Evolutionary conservation across 2,888 invertebrate species (phyloP).

Genomic region (Lochmaea capreae): DNA sequence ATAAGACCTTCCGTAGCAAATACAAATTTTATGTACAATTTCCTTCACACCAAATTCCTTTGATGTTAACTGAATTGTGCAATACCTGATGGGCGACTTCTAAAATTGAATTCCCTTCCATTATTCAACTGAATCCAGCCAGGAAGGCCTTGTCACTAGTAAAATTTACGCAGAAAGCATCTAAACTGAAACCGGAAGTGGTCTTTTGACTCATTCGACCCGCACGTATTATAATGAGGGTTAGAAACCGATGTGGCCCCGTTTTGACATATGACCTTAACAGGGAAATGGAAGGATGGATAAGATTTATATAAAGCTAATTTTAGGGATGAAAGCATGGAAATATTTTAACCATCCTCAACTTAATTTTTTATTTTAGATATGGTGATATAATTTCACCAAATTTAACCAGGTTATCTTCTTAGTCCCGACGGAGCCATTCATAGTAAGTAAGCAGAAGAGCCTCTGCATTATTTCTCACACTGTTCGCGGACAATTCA

Average conservation of each 20-base stretch:
- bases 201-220: conserved; percentile 22
- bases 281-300: not conserved
- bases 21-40: not conserved
- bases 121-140: conserved; percentile 2
- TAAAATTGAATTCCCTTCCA: conserved; percentile 1
- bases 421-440: not conserved
- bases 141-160: conserved; percentile 18
- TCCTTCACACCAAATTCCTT: not conserved
- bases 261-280: conserved; percentile 7
- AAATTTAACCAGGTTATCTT: not conserved
- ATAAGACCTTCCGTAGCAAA: not conserved
- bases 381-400: not conserved
- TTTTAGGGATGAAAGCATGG: too few relatives aligned
- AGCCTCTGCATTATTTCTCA: not conserved
- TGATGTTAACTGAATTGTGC: conserved; percentile 7
- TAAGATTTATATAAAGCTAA: conserved; percentile 7
- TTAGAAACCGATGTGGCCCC: not conserved
- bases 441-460: not conserved
- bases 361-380: not conserved
- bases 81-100: conserved; percentile 5
- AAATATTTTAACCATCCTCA: too few relatives aligned
- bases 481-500: conserved; percentile 22
- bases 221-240: conserved; percentile 15
- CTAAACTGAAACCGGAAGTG: conserved; percentile 17
- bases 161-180: conserved; percentile 16